Evolutionary conservation across 92 coral and sea anemone species (phyloP).

Genomic region (Blastomussa wellsi): DNA sequence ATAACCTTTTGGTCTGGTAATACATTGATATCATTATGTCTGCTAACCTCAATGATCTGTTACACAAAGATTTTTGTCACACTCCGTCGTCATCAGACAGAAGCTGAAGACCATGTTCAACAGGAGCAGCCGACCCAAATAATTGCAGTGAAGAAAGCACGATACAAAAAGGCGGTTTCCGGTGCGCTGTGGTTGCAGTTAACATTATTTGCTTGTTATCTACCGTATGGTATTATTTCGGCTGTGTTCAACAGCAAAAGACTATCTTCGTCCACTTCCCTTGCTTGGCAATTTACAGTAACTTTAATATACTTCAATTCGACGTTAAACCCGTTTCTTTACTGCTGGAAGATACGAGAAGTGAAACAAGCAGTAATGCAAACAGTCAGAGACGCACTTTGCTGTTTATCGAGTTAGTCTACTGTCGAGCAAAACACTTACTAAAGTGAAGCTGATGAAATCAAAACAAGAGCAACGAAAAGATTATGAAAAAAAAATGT

Average conservation of each 20-base stretch:
- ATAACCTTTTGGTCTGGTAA: not conserved
- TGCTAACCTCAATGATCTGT: not conserved
- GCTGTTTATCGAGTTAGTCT: no score
- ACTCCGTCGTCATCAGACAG: no score
- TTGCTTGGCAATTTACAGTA: not conserved
- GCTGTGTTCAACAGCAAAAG: not conserved
- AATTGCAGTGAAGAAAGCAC: not conserved
- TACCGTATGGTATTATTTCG: not conserved
- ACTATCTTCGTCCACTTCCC: not conserved
- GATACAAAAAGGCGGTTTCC: not conserved
- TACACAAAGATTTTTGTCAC: no score
- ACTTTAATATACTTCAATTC: not conserved
- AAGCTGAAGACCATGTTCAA: not conserved
- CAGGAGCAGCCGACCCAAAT: not conserved
- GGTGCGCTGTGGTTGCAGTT: not conserved
- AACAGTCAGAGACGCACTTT: no score
- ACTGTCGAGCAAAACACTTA: no score
- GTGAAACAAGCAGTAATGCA: not conserved
- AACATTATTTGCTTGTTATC: not conserved
- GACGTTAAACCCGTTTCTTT: slow-evolving; percentile 6
- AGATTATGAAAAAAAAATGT: no score
- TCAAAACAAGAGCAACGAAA: no score
- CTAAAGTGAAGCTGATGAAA: no score
- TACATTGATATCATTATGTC: not conserved
- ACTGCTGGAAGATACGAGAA: slow-evolving; percentile 8